A percentile compares a stretch with the other conserved stretches of the same genome.
Conservation (phyloP, 2,113 vertebrate genomes). For the Mastomys natalensis region DNA sequence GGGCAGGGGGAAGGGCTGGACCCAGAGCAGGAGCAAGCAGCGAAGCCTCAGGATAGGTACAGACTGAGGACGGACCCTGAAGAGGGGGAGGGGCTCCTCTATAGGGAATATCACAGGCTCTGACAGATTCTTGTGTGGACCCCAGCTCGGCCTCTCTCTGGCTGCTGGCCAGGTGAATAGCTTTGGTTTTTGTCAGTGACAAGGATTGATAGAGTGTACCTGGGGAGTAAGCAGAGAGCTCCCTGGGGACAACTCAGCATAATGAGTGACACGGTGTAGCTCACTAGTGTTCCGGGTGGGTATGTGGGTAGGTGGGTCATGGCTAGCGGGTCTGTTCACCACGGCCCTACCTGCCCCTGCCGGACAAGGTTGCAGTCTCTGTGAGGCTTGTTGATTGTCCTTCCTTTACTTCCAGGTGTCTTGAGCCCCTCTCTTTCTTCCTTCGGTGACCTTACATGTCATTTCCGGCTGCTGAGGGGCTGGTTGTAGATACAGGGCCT, state of each 20-base stretch:
- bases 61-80: background rate
- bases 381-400: rapidly evolving
- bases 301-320: background rate
- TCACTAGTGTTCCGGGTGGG: rapidly evolving
- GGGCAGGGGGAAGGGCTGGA: background rate
- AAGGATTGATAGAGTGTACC: too few relatives aligned
- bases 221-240: background rate
- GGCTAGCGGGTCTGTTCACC: background rate
- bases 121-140: background rate
- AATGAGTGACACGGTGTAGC: rapidly evolving
- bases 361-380: background rate
- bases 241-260: background rate
- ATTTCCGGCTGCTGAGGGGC: background rate
- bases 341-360: background rate
- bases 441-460: background rate
- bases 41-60: background rate
- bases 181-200: background rate
- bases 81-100: background rate
- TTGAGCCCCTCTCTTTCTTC: background rate
- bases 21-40: background rate
- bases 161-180: too few relatives aligned
- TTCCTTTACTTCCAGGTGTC: rapidly evolving
- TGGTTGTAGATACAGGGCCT: background rate
- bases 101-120: background rate
- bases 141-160: background rate